A percentile compares a stretch with the other conserved stretches of the same genome.
These are phyloP conservation scores for Conops quadrifasciatus DNA, from an alignment of 2,888 invertebrate genomes.

Conservation along the genomic window DNA sequence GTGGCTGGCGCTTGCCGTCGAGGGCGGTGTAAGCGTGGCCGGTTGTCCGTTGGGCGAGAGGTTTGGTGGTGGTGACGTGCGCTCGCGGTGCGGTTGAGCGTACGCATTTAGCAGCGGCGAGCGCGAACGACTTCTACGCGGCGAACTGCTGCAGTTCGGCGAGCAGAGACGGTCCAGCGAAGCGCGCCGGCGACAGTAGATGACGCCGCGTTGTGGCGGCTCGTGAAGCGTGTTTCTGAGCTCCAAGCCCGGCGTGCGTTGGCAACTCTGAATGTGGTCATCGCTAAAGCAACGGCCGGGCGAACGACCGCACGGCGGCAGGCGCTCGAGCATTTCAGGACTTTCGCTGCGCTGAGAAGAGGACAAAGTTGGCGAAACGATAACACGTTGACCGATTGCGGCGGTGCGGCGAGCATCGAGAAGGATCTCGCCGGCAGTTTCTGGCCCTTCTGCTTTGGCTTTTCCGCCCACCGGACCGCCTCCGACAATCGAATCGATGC, in stretches of 20 bases:
- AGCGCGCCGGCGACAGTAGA: constrained; percentile 55
- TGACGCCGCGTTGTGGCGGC: constrained; percentile 48
- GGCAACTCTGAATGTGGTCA: constrained; percentile 22
- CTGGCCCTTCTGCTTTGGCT: background rate
- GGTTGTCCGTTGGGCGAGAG: constrained; percentile 40
- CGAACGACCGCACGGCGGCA: background rate
- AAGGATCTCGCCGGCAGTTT: constrained; percentile 58
- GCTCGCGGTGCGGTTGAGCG: constrained; percentile 27
- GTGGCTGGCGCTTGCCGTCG: constrained; percentile 42
- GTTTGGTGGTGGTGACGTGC: constrained; percentile 29
- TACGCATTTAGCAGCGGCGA: constrained; percentile 24
- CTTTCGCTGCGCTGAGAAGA: constrained; percentile 51
- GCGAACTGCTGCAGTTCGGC: constrained; percentile 49
- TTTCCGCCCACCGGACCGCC: constrained; percentile 22
- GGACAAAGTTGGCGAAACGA: constrained; percentile 51
- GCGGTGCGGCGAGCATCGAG: constrained; percentile 32
- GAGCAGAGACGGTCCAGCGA: constrained; percentile 47
- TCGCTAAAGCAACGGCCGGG: constrained; percentile 5
- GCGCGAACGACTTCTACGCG: constrained; percentile 38
- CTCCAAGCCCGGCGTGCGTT: constrained; percentile 49
- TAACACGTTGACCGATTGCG: constrained; percentile 41
- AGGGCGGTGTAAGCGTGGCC: constrained; percentile 12
- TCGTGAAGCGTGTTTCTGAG: constrained; percentile 45
- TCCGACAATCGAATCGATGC: constrained; percentile 95
- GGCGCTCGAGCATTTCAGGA: constrained; percentile 39